These are phyloP conservation scores for Crotalus tigris DNA, from an alignment of 2,113 vertebrate species.

Conservation along the genomic window DNA sequence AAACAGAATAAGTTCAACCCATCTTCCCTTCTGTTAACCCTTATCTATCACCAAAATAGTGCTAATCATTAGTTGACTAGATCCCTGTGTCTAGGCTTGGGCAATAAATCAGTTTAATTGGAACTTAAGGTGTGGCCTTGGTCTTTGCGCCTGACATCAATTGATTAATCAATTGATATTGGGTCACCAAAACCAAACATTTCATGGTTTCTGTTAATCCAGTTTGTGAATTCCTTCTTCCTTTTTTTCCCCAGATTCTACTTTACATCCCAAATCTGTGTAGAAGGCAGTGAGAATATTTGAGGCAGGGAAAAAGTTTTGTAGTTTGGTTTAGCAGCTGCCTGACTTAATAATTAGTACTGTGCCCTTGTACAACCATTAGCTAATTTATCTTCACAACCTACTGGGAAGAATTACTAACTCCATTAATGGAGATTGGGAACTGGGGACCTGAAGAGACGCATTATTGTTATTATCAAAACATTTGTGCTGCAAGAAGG, in stretches of 20 bases:
- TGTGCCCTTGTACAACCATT: constrained; percentile 45
- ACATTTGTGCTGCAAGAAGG: background rate
- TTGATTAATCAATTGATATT: background rate
- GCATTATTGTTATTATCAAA: background rate
- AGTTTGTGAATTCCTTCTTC: constrained; percentile 14
- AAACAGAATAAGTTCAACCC: background rate
- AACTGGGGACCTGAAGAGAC: background rate
- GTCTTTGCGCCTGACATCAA: no score
- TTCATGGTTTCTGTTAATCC: constrained; percentile 47
- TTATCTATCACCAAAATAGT: background rate
- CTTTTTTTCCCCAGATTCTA: constrained; percentile 22
- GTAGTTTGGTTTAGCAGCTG: constrained; percentile 37
- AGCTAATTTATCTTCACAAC: constrained; percentile 40
- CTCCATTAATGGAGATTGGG: background rate
- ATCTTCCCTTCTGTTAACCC: background rate
- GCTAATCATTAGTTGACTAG: background rate
- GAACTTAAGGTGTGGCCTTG: no score
- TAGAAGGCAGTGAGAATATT: constrained; percentile 41
- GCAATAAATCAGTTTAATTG: no score
- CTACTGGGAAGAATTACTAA: constrained; percentile 28
- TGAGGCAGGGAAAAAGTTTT: constrained; percentile 45
- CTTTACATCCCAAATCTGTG: constrained; percentile 38
- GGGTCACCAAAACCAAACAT: background rate
- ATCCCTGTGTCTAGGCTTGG: background rate
- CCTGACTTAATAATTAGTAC: constrained; percentile 60